A percentile compares a stretch with the other conserved stretches of the same genome.
Evolutionary conservation across 2,888 invertebrate species (phyloP).

Genomic region (Invenusta paracnida): DNA sequence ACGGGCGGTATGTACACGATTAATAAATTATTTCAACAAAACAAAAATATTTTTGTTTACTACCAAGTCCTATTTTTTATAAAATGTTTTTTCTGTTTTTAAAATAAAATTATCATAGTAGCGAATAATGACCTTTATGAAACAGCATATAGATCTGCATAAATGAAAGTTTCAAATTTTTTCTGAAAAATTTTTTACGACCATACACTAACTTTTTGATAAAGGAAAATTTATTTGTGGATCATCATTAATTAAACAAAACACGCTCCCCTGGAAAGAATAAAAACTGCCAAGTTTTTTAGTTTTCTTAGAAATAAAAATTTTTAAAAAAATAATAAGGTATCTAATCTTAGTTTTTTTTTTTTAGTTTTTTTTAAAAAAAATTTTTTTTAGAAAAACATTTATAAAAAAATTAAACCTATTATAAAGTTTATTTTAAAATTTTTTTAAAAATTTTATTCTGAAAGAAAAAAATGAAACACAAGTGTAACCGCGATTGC

Average conservation of each 20-base stretch:
- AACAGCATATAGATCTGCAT: constrained; percentile 12
- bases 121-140: constrained; percentile 22
- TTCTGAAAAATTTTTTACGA: constrained; percentile 11
- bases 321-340: constrained; percentile 22
- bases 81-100: background rate
- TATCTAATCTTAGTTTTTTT: constrained; percentile 20
- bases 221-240: constrained; percentile 25
- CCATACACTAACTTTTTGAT: constrained; percentile 15
- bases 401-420: background rate
- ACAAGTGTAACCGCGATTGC: constrained; percentile 26
- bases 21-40: constrained; percentile 14
- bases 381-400: constrained; percentile 7
- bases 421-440: constrained; percentile 25
- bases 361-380: constrained; percentile 14
- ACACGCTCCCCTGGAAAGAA: constrained; percentile 22
- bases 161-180: constrained; percentile 9
- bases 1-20: constrained; percentile 23
- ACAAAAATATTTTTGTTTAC: constrained; percentile 26
- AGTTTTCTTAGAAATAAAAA: constrained; percentile 25
- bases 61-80: constrained; percentile 16
- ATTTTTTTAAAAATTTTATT: background rate
- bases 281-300: constrained; percentile 25
- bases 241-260: constrained; percentile 8
- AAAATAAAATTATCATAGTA: constrained; percentile 16
- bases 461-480: background rate